Conservation (phyloP, 2,113 vertebrate species). For the Calidris pugnax region DNA sequence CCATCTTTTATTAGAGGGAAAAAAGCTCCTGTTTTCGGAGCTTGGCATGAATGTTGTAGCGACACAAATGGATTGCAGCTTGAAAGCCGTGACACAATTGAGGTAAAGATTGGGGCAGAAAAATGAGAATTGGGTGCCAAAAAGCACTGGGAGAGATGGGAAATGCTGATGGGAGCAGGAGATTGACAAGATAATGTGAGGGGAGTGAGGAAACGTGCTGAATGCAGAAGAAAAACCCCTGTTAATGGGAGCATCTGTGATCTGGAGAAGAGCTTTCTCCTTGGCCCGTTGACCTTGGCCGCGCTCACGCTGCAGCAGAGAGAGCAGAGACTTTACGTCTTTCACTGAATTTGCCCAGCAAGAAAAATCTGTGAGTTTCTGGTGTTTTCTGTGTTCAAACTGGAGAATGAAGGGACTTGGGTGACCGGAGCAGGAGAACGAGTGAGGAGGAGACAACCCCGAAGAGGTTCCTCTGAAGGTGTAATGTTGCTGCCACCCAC, state of each 20-base stretch:
- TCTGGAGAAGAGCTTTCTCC: not conserved
- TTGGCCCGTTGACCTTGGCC: not conserved
- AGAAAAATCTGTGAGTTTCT: not conserved
- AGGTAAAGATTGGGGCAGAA: not conserved
- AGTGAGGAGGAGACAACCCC: not conserved
- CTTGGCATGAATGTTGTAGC: not conserved
- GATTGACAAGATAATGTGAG: not conserved
- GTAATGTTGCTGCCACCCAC: not conserved
- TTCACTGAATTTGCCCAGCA: not conserved
- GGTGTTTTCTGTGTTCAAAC: not conserved
- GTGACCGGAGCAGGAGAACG: not conserved
- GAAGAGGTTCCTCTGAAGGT: not conserved
- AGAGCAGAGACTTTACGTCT: not conserved
- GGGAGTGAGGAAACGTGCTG: not conserved
- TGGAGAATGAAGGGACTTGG: not conserved
- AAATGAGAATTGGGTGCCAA: not conserved
- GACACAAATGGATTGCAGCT: not conserved
- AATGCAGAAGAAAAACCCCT: not conserved
- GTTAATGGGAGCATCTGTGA: not conserved
- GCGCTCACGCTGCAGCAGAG: rapidly evolving
- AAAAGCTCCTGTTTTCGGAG: not conserved
- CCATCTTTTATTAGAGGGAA: not conserved
- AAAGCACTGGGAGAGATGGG: not conserved
- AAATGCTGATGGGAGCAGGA: not conserved
- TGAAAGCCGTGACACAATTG: not conserved